Conservation (phyloP, 2,888 invertebrate genomes). For the Nemurella pictetii region DNA sequence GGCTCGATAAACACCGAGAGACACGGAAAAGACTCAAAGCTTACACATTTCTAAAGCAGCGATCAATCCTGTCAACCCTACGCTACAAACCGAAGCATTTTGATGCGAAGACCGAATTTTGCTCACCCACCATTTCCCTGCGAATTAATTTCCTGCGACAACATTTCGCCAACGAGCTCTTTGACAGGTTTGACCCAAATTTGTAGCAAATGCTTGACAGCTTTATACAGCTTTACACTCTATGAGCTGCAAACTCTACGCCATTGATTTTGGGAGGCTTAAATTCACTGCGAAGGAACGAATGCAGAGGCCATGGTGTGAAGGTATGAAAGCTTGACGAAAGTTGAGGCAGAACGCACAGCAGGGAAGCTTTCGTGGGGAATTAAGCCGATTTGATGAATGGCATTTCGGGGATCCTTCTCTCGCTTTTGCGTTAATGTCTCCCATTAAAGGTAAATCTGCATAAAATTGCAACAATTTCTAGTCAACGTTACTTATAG, state of each 20-base stretch:
- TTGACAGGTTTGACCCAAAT: neutral
- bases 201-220: neutral
- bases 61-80: neutral
- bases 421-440: neutral
- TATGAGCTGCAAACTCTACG: neutral
- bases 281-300: neutral
- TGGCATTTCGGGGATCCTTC: neutral
- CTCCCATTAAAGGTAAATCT: neutral
- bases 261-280: neutral
- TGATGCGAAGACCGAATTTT: neutral
- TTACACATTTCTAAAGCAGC: neutral
- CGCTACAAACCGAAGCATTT: neutral
- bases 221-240: neutral
- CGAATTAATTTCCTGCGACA: no score
- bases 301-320: neutral
- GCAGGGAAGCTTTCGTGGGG: neutral
- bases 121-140: neutral
- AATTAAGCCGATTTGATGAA: neutral
- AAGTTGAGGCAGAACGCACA: no score
- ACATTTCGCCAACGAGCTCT: neutral
- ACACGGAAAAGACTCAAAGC: no score
- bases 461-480: neutral
- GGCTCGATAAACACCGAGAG: no score
- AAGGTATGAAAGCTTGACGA: no score
- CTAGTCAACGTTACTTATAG: neutral